Evolutionary conservation across 2,113 vertebrate species (phyloP).

Genomic region (Columbina picui): DNA sequence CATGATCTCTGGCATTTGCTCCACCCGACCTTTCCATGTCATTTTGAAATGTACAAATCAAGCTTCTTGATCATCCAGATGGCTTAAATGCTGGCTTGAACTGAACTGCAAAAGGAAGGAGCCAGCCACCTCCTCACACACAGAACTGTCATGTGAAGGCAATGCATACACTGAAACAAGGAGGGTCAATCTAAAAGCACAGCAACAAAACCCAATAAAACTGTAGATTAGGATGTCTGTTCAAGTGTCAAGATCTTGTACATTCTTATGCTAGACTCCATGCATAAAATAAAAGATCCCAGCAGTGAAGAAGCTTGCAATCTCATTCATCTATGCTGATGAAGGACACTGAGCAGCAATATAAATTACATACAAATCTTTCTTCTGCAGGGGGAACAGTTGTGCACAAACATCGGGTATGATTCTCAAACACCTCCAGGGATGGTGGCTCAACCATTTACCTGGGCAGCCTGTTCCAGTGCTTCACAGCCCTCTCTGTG

Average conservation of each 20-base stretch:
- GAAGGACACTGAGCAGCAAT: neutral
- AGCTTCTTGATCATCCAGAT: neutral
- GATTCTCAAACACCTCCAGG: neutral
- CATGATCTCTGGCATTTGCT: neutral
- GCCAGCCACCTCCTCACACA: neutral
- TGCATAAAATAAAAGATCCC: neutral
- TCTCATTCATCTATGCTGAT: neutral
- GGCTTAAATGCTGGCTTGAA: neutral
- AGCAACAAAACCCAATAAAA: neutral
- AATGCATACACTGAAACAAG: neutral
- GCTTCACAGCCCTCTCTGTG: neutral
- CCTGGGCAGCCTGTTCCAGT: neutral
- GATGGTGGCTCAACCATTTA: neutral
- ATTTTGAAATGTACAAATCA: neutral
- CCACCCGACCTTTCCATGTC: neutral
- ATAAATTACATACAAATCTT: neutral
- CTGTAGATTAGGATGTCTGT: neutral
- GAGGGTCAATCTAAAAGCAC: neutral
- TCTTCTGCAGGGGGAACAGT: too few species aligned
- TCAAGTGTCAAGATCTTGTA: neutral
- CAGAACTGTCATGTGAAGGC: neutral
- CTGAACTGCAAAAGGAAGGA: neutral
- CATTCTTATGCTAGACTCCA: neutral
- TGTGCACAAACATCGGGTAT: neutral
- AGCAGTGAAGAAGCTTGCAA: neutral